Conservation (phyloP, 2,888 invertebrate species). For the Amphipyra tragopoginis region DNA sequence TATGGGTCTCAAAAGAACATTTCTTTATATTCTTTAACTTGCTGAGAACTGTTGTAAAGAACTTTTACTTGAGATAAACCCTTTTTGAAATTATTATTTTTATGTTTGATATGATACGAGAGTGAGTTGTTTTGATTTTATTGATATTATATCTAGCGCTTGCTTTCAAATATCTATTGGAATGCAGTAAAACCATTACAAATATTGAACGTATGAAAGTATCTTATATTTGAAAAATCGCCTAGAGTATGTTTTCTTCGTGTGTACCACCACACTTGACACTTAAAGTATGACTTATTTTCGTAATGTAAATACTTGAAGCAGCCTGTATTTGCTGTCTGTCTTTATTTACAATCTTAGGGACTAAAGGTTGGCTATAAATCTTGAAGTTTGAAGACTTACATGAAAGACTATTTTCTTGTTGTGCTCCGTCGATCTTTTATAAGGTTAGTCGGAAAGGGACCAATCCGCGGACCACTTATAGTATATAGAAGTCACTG, state of each 20-base stretch:
- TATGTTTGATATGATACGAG: constrained; percentile 6
- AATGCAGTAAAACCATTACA: constrained; percentile 6
- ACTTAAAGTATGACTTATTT: constrained; percentile 19
- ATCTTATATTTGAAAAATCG: not conserved
- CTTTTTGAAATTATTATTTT: constrained; percentile 35
- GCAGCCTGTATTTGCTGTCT: constrained; percentile 23
- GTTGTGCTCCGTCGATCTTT: too few species aligned
- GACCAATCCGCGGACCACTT: too few species aligned
- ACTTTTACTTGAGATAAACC: constrained; percentile 44
- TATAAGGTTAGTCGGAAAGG: too few species aligned
- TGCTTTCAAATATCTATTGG: not conserved
- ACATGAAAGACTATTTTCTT: too few species aligned
- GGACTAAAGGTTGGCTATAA: too few species aligned
- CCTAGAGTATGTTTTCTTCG: not conserved
- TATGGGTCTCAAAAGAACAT: constrained; percentile 50
- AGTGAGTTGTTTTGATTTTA: constrained; percentile 28
- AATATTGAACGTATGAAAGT: constrained; percentile 7
- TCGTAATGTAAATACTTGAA: constrained; percentile 28
- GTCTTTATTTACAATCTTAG: constrained; percentile 13
- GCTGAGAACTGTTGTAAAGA: constrained; percentile 41
- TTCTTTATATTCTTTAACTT: constrained; percentile 60
- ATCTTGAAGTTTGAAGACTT: too few species aligned
- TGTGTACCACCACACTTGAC: constrained; percentile 2
- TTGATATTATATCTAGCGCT: constrained; percentile 18
- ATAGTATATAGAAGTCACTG: too few species aligned